phyloP scores from a whole-genome alignment of 2,797 vertebrate genomes.

The Clarias fuscus region DNA sequence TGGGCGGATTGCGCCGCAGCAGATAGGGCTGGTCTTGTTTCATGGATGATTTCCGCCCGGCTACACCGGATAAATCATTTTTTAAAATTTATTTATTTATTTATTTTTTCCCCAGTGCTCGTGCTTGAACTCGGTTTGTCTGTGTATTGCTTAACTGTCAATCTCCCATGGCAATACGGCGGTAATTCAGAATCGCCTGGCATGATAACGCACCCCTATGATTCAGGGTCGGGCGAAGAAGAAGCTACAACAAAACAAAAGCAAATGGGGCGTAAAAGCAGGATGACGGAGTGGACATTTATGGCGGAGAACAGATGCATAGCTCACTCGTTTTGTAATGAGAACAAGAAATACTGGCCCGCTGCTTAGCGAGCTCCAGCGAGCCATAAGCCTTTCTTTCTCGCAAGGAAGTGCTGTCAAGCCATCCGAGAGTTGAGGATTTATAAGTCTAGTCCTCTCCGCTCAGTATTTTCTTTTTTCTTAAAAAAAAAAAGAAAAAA shows the following conservation, averaged over 20 bases:
- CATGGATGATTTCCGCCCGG: slow-evolving; percentile 62
- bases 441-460: slow-evolving; percentile 37
- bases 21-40: slow-evolving; percentile 62
- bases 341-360: slow-evolving; percentile 69
- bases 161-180: slow-evolving; percentile 68
- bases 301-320: slow-evolving; percentile 67
- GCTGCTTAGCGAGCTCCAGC: slow-evolving; percentile 59
- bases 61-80: slow-evolving; percentile 61
- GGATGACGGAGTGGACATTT: slow-evolving; percentile 72
- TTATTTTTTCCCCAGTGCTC: too few relatives aligned
- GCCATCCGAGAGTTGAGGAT: slow-evolving; percentile 8
- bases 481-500: background rate
- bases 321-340: slow-evolving; percentile 63
- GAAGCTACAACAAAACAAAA: slow-evolving; percentile 67
- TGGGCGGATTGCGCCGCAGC: slow-evolving; percentile 56
- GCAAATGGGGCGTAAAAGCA: slow-evolving; percentile 70
- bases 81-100: background rate
- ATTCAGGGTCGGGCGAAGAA: slow-evolving; percentile 71
- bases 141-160: slow-evolving; percentile 64
- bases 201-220: slow-evolving; percentile 63
- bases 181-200: slow-evolving; percentile 71
- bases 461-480: background rate
- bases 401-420: slow-evolving; percentile 11
- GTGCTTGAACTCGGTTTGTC: slow-evolving; percentile 52
- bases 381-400: slow-evolving; percentile 25